phyloP scores from a whole-genome alignment of 2,113 vertebrate species.

The Equus quagga region DNA sequence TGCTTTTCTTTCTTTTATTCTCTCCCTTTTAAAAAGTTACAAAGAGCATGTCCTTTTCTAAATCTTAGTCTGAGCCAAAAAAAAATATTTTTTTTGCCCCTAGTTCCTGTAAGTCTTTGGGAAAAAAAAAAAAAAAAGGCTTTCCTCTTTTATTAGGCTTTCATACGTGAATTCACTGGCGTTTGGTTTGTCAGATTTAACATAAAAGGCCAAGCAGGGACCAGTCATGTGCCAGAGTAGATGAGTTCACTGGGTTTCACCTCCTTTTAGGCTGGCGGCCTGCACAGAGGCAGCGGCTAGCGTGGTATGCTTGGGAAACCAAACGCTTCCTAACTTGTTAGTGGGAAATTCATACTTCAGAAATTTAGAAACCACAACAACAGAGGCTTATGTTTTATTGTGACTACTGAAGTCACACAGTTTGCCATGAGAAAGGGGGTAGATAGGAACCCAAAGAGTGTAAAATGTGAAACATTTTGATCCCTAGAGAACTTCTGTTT shows the following conservation, averaged over 20 bases:
- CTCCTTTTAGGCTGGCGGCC: slow-evolving; percentile 49
- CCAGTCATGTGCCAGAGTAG: neutral
- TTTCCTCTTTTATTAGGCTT: slow-evolving; percentile 24
- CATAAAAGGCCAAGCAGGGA: slow-evolving; percentile 34
- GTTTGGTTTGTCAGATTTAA: slow-evolving; percentile 53
- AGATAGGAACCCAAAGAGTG: neutral
- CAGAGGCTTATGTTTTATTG: slow-evolving; percentile 58
- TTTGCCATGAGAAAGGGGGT: slow-evolving; percentile 42
- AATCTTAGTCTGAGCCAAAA: slow-evolving; percentile 29
- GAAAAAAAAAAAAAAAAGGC: neutral
- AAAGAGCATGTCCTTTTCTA: slow-evolving; percentile 49
- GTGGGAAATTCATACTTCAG: slow-evolving; percentile 62
- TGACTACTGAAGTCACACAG: slow-evolving; percentile 64
- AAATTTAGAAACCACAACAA: slow-evolving; percentile 78
- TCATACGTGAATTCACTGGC: slow-evolving; percentile 25
- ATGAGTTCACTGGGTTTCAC: slow-evolving; percentile 31
- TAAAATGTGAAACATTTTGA: slow-evolving; percentile 54
- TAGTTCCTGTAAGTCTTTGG: slow-evolving; percentile 16
- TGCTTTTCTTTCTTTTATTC: slow-evolving; percentile 50
- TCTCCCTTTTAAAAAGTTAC: slow-evolving; percentile 20
- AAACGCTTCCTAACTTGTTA: slow-evolving; percentile 71
- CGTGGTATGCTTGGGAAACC: slow-evolving; percentile 75
- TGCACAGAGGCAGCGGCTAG: slow-evolving; percentile 62
- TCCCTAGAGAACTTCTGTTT: neutral
- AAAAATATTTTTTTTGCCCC: neutral